Base-by-base conservation (phyloP, 1,140 invertebrate genomes). In the Nautilus pompilius region DNA sequence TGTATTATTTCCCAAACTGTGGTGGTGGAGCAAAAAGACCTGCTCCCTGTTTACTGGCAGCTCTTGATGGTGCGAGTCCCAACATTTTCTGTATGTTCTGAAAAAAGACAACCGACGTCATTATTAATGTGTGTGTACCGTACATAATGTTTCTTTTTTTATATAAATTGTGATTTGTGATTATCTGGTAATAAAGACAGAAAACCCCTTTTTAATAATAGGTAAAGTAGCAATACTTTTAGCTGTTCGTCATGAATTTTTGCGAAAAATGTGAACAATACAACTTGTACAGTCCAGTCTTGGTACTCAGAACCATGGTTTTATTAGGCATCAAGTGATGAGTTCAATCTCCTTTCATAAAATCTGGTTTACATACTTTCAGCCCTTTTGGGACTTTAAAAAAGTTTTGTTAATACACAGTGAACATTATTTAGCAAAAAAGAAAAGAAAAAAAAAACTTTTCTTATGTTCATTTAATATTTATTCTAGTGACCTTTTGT, bases 41-140 rank as follows among this genome's bases (percentile, higher is more conserved):
- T 49, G 91, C 91, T 63, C 92, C 90, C 84, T 97, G 94, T 85
- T 98, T 98, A 62, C 89, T 94, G 15, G 95, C 95, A 41, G 93
- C 93, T 82, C 95, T 84, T 3, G 96, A 99, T 61, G 97, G 97
- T 2, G 96, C 95, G 84, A 99, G 98, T 49, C 97, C 97, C 34
- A 99, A 84, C 33, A 98, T 77, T 81, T 99, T 99, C 84, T 99
- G 97, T 67, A 99, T 95, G 81, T 99, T 99, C 89, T 99, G 89
- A 58, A 88, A 68, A 15, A 29, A 60, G 46, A 67, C 65, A 48
- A n/a, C n/a, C n/a, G n/a, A n/a, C n/a, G n/a, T n/a, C n/a, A n/a
- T n/a, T n/a, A n/a, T n/a, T n/a, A n/a, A n/a, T n/a, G n/a, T n/a
- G n/a, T n/a, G n/a, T n/a, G n/a, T n/a, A n/a, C n/a, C n/a, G n/a